A percentile compares a stretch with the other conserved stretches of the same genome.
Conservation (phyloP, 2,797 vertebrate species). For the Melanotaenia pygmaea region DNA sequence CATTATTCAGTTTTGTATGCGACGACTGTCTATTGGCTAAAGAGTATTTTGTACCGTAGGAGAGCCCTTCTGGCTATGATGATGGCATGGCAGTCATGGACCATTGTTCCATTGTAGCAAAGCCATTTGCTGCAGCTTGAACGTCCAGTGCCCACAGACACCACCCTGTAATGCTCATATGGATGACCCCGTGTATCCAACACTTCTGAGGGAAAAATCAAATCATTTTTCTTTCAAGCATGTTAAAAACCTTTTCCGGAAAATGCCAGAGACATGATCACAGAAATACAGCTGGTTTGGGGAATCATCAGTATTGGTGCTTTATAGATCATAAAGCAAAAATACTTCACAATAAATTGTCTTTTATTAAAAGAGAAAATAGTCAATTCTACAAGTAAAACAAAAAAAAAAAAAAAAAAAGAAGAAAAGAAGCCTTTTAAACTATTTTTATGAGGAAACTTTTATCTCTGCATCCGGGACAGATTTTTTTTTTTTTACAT, state of each 20-base stretch:
- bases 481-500: not conserved
- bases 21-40: not conserved
- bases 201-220: slow-evolving; percentile 49
- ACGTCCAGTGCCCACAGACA: slow-evolving; percentile 79
- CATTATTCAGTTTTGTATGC: slow-evolving; percentile 1
- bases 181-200: slow-evolving; percentile 54
- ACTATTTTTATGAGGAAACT: too few species aligned
- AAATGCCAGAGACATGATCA: too few species aligned
- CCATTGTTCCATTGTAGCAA: slow-evolving; percentile 75
- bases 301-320: too few species aligned
- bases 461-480: too few species aligned
- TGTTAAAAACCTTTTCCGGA: not conserved
- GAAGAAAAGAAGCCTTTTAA: too few species aligned
- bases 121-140: slow-evolving; percentile 76
- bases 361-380: too few species aligned
- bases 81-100: slow-evolving; percentile 84
- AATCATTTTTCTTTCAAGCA: slow-evolving; percentile 12
- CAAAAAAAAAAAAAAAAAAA: too few species aligned
- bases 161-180: slow-evolving; percentile 73
- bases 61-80: slow-evolving; percentile 82
- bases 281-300: too few species aligned
- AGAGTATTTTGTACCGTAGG: slow-evolving; percentile 70
- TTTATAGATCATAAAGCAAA: too few species aligned
- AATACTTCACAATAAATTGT: too few species aligned
- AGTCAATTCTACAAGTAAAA: too few species aligned